These are phyloP conservation scores for Andrena fulva DNA, from an alignment of 2,888 invertebrate genomes.

Conservation along the genomic window DNA sequence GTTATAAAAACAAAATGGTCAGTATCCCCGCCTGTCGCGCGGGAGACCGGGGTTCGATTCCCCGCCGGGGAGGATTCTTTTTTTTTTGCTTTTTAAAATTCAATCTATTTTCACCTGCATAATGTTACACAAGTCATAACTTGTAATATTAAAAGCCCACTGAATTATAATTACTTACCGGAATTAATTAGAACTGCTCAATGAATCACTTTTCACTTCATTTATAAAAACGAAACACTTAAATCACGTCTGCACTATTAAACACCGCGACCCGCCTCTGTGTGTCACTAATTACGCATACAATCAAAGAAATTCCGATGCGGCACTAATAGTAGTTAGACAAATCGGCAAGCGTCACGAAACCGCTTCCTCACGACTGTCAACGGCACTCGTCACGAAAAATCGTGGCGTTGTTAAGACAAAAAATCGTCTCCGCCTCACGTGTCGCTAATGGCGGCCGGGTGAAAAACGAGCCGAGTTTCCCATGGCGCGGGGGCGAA, in stretches of 20 bases:
- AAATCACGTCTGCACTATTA: slow-evolving; percentile 15
- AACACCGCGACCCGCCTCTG: slow-evolving; percentile 20
- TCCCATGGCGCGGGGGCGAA: slow-evolving; percentile 35
- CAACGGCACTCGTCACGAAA: slow-evolving; percentile 26
- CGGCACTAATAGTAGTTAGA: slow-evolving; percentile 49
- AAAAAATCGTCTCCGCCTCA: slow-evolving; percentile 40
- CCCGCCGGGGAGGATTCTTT: too few species aligned
- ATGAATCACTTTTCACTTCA: not conserved
- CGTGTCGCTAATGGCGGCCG: slow-evolving; percentile 46
- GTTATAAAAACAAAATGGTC: slow-evolving; percentile 15
- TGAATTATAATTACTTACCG: too few species aligned
- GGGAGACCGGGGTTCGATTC: not conserved
- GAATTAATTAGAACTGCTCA: not conserved
- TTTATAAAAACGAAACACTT: not conserved
- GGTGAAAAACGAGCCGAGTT: slow-evolving; percentile 32
- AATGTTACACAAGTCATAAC: too few species aligned
- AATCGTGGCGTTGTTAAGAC: slow-evolving; percentile 12
- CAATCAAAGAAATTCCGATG: slow-evolving; percentile 50
- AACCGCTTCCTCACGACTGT: slow-evolving; percentile 30
- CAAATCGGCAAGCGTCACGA: slow-evolving; percentile 54
- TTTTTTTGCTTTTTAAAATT: too few species aligned
- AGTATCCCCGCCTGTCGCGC: slow-evolving; percentile 54
- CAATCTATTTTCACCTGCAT: too few species aligned
- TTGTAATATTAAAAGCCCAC: too few species aligned
- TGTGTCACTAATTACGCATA: slow-evolving; percentile 50